Evolutionary conservation across 2,113 vertebrate genomes (phyloP).

Genomic region (Leucosticte australis): DNA sequence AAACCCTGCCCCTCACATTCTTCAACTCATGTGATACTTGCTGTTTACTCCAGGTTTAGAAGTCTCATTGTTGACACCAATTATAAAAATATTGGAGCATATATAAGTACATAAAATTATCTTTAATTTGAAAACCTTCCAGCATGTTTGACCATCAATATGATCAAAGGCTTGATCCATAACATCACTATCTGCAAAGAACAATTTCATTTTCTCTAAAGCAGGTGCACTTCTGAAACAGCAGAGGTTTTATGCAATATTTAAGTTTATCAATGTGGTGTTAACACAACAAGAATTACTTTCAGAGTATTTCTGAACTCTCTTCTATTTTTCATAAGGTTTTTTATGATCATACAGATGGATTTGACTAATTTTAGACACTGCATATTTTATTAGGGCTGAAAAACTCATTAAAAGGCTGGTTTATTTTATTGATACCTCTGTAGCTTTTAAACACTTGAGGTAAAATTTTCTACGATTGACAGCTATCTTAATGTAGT

Average conservation of each 20-base stretch:
- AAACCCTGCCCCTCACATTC: not conserved
- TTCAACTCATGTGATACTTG: not conserved
- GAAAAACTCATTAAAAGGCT: not conserved
- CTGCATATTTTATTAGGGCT: not conserved
- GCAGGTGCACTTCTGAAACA: not conserved
- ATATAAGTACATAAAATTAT: not conserved
- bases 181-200: not conserved
- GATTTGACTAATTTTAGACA: not conserved
- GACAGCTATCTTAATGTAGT: not conserved
- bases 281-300: not conserved
- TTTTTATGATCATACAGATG: not conserved
- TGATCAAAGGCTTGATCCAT: not conserved
- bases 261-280: not conserved
- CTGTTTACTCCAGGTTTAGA: not conserved
- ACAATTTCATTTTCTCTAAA: not conserved
- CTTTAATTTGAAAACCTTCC: not conserved
- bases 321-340: not conserved
- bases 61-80: not conserved
- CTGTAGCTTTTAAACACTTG: not conserved
- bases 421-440: not conserved
- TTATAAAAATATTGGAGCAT: not conserved
- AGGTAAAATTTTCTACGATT: not conserved
- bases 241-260: not conserved
- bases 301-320: not conserved
- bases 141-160: not conserved